Base-by-base conservation (phyloP, 2,888 invertebrate genomes). In the Mythimna vitellina region DNA sequence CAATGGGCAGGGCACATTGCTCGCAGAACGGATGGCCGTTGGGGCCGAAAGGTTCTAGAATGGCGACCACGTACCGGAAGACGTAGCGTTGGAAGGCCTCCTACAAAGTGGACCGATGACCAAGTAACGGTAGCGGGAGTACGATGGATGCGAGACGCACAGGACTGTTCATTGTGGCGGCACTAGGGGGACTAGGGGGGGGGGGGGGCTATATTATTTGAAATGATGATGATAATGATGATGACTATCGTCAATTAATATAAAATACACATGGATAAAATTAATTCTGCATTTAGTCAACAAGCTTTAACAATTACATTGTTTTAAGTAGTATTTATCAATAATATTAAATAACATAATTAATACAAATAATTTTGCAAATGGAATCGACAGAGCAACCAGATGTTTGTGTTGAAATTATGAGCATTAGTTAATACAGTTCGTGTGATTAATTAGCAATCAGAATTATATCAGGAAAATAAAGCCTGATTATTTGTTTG, bases 371-470 rank as follows among this genome's bases (percentile, higher is more conserved):
- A 68, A 56, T 80, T 64, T 64, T 29, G n/a, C 2, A 46, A 78
- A 80, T 78, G 63, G 58, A 61, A 61, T 64, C 14, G 22, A 0
- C 56, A 17, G 49, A 22, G 32, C 32, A 65, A 51, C 35, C 51
- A 78, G 25, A 61, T 54, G 46, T 57, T 79, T 46, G 46, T 49
- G 46, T 53, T 46, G 29, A 46, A 61, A 51, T 61, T 61, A 35
- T 65, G 20, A 22, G 38, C 65, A 20, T 78, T 76, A 58, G 20
- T 57, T 56, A 73, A 77, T 61, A 70, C 49, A 49, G 29, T 49
- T n/a, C 70, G 54, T 54, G 32, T 64, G 29, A 78, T 49, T 65
- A 72, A 76, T 78, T 54, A 78, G n/a, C 51, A 46, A 46, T 53
- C 51, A 38, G 29, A 35, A 35, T 71, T 29, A 53, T 53, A 22